Evolutionary conservation across 1,140 invertebrate genomes (phyloP).

Genomic region (Ditylenchus dipsaci): DNA sequence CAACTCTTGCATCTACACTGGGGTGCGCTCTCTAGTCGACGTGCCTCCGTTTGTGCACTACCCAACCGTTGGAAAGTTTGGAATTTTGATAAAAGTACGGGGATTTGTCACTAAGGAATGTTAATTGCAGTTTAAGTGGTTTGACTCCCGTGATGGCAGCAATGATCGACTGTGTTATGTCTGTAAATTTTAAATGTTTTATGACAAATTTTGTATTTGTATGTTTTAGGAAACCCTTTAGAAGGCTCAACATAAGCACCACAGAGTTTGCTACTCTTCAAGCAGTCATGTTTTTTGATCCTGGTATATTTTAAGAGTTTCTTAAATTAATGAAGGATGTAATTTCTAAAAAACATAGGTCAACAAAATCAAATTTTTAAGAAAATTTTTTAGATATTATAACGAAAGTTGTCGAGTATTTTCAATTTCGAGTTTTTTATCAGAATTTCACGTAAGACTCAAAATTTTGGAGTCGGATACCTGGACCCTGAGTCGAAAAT

Average conservation of each 20-base stretch:
- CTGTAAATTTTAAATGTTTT: too few species aligned
- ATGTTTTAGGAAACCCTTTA: conserved; percentile 56
- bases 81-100: neutral
- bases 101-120: neutral
- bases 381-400: conserved; percentile 6
- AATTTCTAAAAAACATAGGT: too few species aligned
- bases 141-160: conserved; percentile 54
- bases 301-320: conserved; percentile 29
- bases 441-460: too few species aligned
- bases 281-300: conserved; percentile 58
- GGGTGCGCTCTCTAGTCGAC: conserved; percentile 44
- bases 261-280: conserved; percentile 55
- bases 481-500: too few species aligned
- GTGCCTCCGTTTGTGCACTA: conserved; percentile 43
- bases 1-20: conserved; percentile 31
- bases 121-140: conserved; percentile 39
- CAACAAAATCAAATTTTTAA: too few species aligned
- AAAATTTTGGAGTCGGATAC: too few species aligned
- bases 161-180: conserved; percentile 58
- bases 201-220: conserved; percentile 48
- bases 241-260: conserved; percentile 42
- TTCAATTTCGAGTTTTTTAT: neutral
- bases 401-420: neutral
- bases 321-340: neutral
- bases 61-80: conserved; percentile 20